Evolutionary conservation across 2,797 vertebrate species (phyloP).

Genomic region (Setipinna tenuifilis): DNA sequence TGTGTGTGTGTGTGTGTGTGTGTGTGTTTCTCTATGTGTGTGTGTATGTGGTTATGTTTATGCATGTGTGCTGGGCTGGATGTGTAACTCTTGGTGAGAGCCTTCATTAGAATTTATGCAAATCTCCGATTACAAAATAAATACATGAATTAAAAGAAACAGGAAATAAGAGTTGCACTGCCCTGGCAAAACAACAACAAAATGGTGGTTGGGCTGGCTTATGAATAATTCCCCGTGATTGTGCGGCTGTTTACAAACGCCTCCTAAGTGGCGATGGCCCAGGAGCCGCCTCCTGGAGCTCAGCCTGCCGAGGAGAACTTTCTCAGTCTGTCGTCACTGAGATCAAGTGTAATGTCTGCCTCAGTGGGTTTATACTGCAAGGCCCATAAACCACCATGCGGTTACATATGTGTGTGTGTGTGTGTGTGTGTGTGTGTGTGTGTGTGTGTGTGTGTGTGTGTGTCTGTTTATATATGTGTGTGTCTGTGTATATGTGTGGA

Average conservation of each 20-base stretch:
- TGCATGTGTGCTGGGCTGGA: not conserved
- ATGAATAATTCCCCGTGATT: constrained; percentile 73
- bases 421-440: constrained; percentile 34
- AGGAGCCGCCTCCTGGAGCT: constrained; percentile 45
- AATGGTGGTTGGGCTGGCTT: constrained; percentile 59
- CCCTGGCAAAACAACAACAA: constrained; percentile 58
- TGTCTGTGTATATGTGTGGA: not conserved
- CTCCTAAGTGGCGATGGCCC: constrained; percentile 41
- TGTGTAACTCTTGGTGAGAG: not conserved
- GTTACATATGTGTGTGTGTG: constrained; percentile 21
- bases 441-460: not conserved
- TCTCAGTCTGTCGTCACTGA: constrained; percentile 21
- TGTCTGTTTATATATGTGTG: not conserved
- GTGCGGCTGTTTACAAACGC: constrained; percentile 60
- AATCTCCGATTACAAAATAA: not conserved
- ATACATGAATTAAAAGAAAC: constrained; percentile 36
- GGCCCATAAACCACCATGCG: not conserved
- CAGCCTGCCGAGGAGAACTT: constrained; percentile 32
- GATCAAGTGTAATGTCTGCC: constrained; percentile 5
- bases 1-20: constrained; percentile 5
- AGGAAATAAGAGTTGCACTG: constrained; percentile 45
- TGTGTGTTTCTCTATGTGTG: no score
- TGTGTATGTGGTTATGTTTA: no score
- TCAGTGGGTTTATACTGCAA: not conserved
- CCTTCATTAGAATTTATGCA: constrained; percentile 1